These are phyloP conservation scores for Idaea biselata DNA, from an alignment of 2,888 invertebrate species.

Conservation along the genomic window DNA sequence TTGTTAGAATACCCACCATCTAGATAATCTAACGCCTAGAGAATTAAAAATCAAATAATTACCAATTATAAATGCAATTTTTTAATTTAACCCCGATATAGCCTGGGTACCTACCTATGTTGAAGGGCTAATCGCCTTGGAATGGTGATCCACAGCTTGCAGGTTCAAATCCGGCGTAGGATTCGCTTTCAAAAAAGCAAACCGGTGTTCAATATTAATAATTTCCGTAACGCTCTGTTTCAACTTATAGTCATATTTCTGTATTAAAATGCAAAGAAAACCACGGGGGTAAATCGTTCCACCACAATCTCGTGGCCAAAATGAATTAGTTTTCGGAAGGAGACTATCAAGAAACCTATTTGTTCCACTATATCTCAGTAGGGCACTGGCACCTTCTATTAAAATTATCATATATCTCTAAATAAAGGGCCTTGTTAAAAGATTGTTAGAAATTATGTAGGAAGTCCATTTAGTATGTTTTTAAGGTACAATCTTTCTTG, in stretches of 20 bases:
- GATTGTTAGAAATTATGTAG: slow-evolving; percentile 31
- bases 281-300: background rate
- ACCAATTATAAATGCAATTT: too few species aligned
- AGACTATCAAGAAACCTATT: slow-evolving; percentile 58
- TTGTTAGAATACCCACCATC: too few species aligned
- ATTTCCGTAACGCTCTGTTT: slow-evolving; percentile 10
- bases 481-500: background rate
- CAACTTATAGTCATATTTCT: slow-evolving; percentile 15
- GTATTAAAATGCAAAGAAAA: slow-evolving; percentile 10
- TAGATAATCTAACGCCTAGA: too few species aligned
- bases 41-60: too few species aligned
- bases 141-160: too few species aligned
- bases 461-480: slow-evolving; percentile 32
- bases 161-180: too few species aligned
- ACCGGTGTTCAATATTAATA: background rate
- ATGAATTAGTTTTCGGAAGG: slow-evolving; percentile 58
- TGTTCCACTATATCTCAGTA: slow-evolving; percentile 74
- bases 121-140: too few species aligned
- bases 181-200: slow-evolving; percentile 2
- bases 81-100: too few species aligned
- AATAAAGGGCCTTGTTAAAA: slow-evolving; percentile 50
- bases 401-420: slow-evolving; percentile 75
- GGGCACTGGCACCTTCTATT: slow-evolving; percentile 72
- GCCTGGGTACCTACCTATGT: too few species aligned
- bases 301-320: slow-evolving; percentile 33